Percentiles rank a stretch among this genome's conserved stretches.
phyloP scores from a whole-genome alignment of 1,140 invertebrate genomes.

The Acyrthosiphon pisum region DNA sequence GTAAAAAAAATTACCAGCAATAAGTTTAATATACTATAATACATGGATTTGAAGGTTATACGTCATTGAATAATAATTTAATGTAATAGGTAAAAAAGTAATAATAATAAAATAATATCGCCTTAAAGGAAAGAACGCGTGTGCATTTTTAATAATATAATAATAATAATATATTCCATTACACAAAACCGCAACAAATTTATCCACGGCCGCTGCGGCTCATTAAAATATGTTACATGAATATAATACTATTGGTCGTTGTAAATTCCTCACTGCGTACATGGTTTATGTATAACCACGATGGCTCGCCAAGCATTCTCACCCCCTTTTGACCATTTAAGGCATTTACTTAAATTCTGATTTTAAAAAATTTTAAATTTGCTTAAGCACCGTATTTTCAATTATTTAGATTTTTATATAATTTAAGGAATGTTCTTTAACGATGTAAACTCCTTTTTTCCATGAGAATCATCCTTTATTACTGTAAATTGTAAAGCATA shows the following conservation, averaged over 20 bases:
- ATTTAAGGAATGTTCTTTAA: neutral
- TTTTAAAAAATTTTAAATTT: neutral
- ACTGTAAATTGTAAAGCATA: neutral
- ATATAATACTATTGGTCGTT: neutral
- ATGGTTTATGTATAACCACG: neutral
- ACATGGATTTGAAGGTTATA: neutral
- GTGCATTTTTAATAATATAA: neutral
- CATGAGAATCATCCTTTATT: neutral
- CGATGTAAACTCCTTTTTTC: neutral
- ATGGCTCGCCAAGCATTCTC: neutral
- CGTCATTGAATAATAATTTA: neutral
- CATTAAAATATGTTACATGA: neutral
- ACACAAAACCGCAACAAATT: neutral
- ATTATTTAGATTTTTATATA: neutral
- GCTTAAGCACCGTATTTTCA: neutral
- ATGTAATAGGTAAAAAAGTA: neutral
- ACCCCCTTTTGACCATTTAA: neutral
- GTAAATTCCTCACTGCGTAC: neutral
- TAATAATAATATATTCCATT: neutral
- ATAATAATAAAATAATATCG: neutral
- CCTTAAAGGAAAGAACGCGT: neutral
- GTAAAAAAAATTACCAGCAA: neutral
- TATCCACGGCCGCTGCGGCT: neutral
- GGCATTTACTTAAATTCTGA: neutral
- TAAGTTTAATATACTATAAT: slow-evolving; percentile 3